Conservation (phyloP, 2,888 invertebrate species). For the Rhimphoctona megacephalus region DNA sequence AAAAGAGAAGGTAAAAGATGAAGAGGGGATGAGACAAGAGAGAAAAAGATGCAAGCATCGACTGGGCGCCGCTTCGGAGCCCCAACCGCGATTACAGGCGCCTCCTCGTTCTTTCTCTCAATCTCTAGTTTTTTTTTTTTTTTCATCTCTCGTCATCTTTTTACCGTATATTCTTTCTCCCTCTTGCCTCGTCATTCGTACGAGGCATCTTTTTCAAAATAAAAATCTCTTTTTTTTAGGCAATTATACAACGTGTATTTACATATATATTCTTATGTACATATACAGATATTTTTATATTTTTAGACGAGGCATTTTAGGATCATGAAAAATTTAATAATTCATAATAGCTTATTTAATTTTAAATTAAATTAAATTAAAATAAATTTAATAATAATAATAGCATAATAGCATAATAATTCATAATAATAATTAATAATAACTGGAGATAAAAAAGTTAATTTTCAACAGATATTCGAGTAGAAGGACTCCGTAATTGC, state of each 20-base stretch:
- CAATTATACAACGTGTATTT: not conserved
- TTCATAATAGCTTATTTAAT: not conserved
- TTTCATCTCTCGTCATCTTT: conserved; percentile 34
- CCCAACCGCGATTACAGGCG: conserved; percentile 57
- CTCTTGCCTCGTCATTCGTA: conserved; percentile 39
- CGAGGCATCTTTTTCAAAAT: conserved; percentile 21
- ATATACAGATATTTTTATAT: not conserved
- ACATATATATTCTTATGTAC: not conserved
- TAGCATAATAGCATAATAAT: too few species aligned
- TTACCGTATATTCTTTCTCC: conserved; percentile 1
- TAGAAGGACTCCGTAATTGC: not conserved
- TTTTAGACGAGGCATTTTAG: not conserved
- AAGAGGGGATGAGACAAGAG: conserved; percentile 8
- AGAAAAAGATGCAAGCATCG: conserved; percentile 39
- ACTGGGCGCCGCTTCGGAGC: conserved; percentile 56
- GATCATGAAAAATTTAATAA: not conserved
- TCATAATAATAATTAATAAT: too few species aligned
- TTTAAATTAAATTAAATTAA: too few species aligned
- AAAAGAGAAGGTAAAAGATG: conserved; percentile 10
- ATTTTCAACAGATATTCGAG: not conserved
- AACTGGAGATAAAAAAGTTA: not conserved
- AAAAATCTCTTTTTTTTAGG: not conserved
- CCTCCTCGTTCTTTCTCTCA: conserved; percentile 40
- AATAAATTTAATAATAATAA: too few species aligned
- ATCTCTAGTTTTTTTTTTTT: conserved; percentile 13